A percentile compares a stretch with the other conserved stretches of the same genome.
phyloP scores from a whole-genome alignment of 1,140 invertebrate genomes.

The Armadillidium nasatum region DNA sequence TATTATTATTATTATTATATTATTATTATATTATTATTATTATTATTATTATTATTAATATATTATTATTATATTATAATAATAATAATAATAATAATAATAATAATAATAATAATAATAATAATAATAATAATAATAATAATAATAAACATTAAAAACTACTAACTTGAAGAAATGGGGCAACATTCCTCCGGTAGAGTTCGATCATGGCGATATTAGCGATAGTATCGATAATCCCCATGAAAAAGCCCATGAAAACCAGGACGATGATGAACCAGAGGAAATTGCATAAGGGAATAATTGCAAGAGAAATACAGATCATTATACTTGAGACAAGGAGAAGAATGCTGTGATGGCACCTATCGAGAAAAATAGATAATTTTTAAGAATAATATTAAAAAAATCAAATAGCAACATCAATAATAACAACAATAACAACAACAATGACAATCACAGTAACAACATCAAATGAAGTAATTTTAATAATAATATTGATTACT shows the following conservation, averaged over 20 bases:
- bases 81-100: too few species aligned
- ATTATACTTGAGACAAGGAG: slow-evolving; percentile 51
- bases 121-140: background rate
- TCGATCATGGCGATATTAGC: slow-evolving; percentile 55
- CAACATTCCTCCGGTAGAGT: slow-evolving; percentile 53
- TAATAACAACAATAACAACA: background rate
- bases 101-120: too few species aligned
- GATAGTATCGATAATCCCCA: slow-evolving; percentile 56
- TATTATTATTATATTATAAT: too few species aligned
- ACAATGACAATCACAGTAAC: background rate
- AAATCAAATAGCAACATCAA: background rate
- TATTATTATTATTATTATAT: too few species aligned
- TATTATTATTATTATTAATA: too few species aligned
- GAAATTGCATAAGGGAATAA: slow-evolving; percentile 51
- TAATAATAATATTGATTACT: too few species aligned
- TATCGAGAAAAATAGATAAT: slow-evolving; percentile 36
- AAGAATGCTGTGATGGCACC: slow-evolving; percentile 49
- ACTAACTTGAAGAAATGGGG: slow-evolving; percentile 56
- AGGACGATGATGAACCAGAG: slow-evolving; percentile 51
- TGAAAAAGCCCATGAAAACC: slow-evolving; percentile 55
- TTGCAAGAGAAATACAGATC: slow-evolving; percentile 51
- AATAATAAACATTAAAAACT: too few species aligned
- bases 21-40: too few species aligned
- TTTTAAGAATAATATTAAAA: too few species aligned
- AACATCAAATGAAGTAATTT: too few species aligned